Base-by-base conservation (phyloP, 2,888 invertebrate species). In the Spatulosminthurus flaviceps region DNA sequence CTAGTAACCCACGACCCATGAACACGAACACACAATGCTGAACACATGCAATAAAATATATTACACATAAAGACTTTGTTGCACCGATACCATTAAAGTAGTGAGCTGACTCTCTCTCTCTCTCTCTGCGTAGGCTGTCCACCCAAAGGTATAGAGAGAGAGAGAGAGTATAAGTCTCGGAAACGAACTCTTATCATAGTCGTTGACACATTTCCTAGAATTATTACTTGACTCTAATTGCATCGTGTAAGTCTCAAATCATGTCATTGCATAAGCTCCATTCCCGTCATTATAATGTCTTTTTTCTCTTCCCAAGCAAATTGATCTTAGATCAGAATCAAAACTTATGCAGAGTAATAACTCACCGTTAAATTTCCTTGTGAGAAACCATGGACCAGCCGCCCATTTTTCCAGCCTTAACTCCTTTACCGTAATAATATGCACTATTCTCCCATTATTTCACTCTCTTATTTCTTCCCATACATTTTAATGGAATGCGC, bases 11-110 rank as follows among this genome's bases (percentile, higher is more conserved):
- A 51, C 51, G 51, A 51, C 51, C 51, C 22, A 71, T 34, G 66
- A 66, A 29, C 29, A 69, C 69, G 69, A 69, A 21, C 69, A n/a
- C n/a, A 28, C 26, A 66, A 66, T 66, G 28, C 66, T 28, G 24
- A 24, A 24, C 51, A 66, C 66, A 29, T 29, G 69, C 69, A 69
- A 34, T 69, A 69, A 69, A 69, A 69, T 69, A 69, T 11, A 29
- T 29, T 21, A 69, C 34, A 29, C 34, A 29, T 69, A 69, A 21
- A 34, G 28, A 28, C 28, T 24, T 66, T 69, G 69, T 69, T 69
- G 69, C 69, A 69, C 34, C 69, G 69, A 69, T 69, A 69, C n/a
- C 7, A 51, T 51, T 51, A 13, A n/a, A n/a, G 51, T 51, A 51
- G 16, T 51, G 51, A 51, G 51, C 16, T 2, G 5, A 13, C 16